Evolutionary conservation across 2,888 invertebrate genomes (phyloP).

Genomic region (Eupithecia abbreviata): DNA sequence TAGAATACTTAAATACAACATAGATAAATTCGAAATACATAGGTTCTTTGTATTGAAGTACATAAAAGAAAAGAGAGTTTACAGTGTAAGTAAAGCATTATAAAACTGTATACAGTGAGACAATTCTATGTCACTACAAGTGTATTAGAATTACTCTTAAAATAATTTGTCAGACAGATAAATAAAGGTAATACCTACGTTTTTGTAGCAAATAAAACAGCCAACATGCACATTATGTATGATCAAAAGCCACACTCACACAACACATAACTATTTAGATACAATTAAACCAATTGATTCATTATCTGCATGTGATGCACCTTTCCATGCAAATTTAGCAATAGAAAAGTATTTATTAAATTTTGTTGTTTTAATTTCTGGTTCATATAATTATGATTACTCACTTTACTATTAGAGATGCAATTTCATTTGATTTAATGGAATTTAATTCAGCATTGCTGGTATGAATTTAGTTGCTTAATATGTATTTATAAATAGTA

Average conservation of each 20-base stretch:
- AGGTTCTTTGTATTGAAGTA: background rate
- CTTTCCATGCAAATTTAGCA: background rate
- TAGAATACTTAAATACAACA: background rate
- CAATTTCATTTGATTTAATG: background rate
- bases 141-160: background rate
- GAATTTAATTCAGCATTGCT: background rate
- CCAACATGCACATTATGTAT: slow-evolving; percentile 19
- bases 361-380: background rate
- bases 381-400: background rate
- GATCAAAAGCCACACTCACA: slow-evolving; percentile 1
- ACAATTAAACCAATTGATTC: background rate
- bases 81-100: background rate
- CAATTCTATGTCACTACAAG: background rate
- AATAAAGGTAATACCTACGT: too few species aligned
- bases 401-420: too few species aligned
- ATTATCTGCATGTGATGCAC: slow-evolving; percentile 13
- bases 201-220: slow-evolving; percentile 6
- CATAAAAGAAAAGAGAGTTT: background rate
- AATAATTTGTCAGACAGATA: background rate
- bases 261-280: background rate
- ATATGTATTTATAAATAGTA: background rate
- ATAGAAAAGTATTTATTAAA: background rate
- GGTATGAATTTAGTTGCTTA: background rate
- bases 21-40: background rate
- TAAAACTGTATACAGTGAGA: background rate